Conservation (phyloP, 2,888 invertebrate genomes). For the Leptothorax acervorum region DNA sequence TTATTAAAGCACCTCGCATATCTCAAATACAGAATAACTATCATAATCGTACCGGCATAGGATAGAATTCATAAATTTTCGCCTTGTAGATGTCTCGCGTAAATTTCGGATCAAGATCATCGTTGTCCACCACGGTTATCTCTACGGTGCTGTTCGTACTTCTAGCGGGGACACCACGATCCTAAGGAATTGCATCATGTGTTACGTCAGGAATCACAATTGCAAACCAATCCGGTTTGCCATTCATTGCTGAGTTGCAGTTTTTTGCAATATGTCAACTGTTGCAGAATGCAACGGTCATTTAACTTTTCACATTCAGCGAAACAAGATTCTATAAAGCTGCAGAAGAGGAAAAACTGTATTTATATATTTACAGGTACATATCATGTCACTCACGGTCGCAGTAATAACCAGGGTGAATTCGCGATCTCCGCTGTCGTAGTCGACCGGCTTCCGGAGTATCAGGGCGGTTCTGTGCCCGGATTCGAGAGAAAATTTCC, state of each 20-base stretch:
- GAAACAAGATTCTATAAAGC: neutral
- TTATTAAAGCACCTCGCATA: neutral
- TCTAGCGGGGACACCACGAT: constrained; percentile 92
- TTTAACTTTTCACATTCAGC: constrained; percentile 4
- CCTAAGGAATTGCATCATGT: constrained; percentile 86
- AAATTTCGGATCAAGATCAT: constrained; percentile 94
- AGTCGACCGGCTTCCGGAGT: constrained; percentile 91
- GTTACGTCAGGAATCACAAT: constrained; percentile 1
- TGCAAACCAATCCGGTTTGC: neutral
- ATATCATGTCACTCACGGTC: constrained; percentile 87
- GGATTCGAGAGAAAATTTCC: constrained; percentile 92
- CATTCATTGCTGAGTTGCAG: constrained; percentile 22
- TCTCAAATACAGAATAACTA: neutral
- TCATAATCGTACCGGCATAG: constrained; percentile 88
- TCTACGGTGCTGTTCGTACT: constrained; percentile 91
- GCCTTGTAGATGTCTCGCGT: constrained; percentile 93
- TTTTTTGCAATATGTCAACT: neutral
- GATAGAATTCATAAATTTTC: constrained; percentile 93
- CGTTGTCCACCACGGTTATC: constrained; percentile 91
- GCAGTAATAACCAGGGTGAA: constrained; percentile 92
- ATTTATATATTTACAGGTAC: neutral
- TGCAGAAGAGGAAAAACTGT: neutral
- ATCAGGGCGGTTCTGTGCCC: constrained; percentile 92
- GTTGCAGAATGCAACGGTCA: neutral
- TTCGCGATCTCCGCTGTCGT: constrained; percentile 92